Percentiles rank a stretch among this genome's conserved stretches.
Conservation (phyloP, 2,113 vertebrate species). For the Tringa solitaria region DNA sequence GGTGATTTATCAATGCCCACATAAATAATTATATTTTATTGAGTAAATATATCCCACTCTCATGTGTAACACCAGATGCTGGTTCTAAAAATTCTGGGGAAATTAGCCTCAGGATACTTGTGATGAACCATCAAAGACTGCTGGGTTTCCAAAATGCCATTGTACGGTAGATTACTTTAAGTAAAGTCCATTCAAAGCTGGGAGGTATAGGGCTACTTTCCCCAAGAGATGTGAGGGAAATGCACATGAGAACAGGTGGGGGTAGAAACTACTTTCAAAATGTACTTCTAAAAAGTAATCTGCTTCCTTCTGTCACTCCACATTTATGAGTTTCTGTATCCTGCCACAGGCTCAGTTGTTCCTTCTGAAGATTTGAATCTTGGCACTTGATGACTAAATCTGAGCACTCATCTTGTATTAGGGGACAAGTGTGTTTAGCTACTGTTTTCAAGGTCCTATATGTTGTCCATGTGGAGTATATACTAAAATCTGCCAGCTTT, state of each 20-base stretch:
- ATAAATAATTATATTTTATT: background rate
- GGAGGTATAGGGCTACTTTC: background rate
- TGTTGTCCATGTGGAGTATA: background rate
- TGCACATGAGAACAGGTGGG: background rate
- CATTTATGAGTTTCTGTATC: background rate
- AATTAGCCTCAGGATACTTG: background rate
- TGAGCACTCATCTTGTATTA: background rate
- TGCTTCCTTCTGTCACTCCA: conserved; percentile 4
- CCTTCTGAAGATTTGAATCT: background rate
- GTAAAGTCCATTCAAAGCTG: background rate
- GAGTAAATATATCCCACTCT: background rate
- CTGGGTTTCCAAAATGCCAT: background rate
- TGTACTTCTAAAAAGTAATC: background rate
- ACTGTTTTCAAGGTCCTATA: background rate
- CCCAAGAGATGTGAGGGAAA: background rate
- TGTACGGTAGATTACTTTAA: background rate
- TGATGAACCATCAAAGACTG: background rate
- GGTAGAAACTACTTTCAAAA: background rate
- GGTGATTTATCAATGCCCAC: background rate
- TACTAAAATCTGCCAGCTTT: background rate
- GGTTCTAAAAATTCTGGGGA: background rate
- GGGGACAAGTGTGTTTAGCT: background rate
- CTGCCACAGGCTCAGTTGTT: background rate
- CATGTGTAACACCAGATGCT: background rate
- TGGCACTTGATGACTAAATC: background rate